Evolutionary conservation across 2,113 vertebrate species (phyloP).

Genomic region (Saguinus midas): DNA sequence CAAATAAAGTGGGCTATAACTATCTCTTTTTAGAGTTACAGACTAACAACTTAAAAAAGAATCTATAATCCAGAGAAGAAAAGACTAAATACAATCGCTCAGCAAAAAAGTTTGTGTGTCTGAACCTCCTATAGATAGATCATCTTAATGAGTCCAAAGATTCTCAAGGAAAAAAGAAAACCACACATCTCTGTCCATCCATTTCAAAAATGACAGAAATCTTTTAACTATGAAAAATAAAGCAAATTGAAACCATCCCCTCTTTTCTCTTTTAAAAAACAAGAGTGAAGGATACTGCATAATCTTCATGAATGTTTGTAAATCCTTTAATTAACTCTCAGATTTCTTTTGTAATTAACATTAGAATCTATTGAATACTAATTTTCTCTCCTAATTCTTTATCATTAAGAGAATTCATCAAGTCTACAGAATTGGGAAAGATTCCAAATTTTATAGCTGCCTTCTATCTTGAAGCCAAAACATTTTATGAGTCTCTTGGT

Average conservation of each 20-base stretch:
- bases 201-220: not conserved
- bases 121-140: not conserved
- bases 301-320: not conserved
- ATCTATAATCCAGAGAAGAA: slow-evolving; percentile 28
- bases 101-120: not conserved
- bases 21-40: slow-evolving; percentile 36
- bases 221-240: not conserved
- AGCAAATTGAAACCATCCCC: not conserved
- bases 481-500: slow-evolving; percentile 65
- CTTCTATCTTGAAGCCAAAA: slow-evolving; percentile 48
- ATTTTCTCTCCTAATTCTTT: not conserved
- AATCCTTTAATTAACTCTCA: not conserved
- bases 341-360: not conserved
- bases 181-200: not conserved
- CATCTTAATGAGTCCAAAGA: slow-evolving; percentile 12
- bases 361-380: not conserved
- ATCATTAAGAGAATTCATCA: slow-evolving; percentile 21
- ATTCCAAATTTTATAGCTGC: slow-evolving; percentile 59
- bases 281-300: not conserved
- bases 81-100: not conserved
- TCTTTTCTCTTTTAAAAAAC: not conserved
- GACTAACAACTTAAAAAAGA: not conserved
- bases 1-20: slow-evolving; percentile 38
- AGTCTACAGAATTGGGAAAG: not conserved
- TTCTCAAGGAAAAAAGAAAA: not conserved